These are phyloP conservation scores for Hanleya hanleyi DNA, from an alignment of 2,888 invertebrate species.

Conservation along the genomic window DNA sequence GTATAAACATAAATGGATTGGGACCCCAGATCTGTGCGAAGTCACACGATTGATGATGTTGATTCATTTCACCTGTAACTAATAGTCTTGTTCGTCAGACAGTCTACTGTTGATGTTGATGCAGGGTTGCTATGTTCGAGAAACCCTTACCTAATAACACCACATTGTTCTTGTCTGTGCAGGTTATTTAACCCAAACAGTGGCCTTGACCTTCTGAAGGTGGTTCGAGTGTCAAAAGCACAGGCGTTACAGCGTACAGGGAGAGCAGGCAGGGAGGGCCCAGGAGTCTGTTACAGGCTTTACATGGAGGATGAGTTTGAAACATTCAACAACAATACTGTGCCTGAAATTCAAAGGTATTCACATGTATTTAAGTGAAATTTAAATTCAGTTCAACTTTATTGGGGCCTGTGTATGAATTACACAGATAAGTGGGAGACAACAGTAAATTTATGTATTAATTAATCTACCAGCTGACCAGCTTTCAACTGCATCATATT, in stretches of 20 bases:
- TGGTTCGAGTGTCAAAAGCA: conserved; percentile 89
- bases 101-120: not conserved
- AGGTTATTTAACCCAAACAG: conserved; percentile 84
- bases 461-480: not conserved
- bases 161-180: conserved; percentile 18
- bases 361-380: no score
- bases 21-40: no score
- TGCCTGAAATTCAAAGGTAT: conserved; percentile 88
- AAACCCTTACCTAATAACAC: not conserved
- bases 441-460: conserved; percentile 4
- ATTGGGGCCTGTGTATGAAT: no score
- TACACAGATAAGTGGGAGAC: no score
- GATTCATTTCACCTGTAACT: no score
- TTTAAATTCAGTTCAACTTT: no score
- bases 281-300: conserved; percentile 90
- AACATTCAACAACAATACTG: conserved; percentile 80
- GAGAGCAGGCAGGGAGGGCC: conserved; percentile 88
- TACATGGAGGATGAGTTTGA: conserved; percentile 87
- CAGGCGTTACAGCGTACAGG: conserved; percentile 96
- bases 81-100: not conserved
- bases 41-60: no score
- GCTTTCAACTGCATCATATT: not conserved
- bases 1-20: no score
- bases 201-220: conserved; percentile 87
- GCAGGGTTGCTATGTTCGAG: not conserved